Base-by-base conservation (phyloP, 2,888 invertebrate species). In the Drosophila nr. perissopoda region DNA sequence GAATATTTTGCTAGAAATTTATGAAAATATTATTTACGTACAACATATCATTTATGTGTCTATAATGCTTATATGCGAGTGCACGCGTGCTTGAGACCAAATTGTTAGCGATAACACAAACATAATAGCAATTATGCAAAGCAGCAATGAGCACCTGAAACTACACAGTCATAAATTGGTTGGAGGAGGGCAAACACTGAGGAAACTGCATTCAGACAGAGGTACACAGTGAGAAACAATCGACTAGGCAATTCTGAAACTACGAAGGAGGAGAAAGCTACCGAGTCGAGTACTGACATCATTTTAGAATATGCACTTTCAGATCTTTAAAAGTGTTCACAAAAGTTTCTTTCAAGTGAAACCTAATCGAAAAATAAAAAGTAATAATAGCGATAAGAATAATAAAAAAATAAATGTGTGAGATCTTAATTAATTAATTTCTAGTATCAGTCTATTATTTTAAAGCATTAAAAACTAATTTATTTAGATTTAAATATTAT, bases 91-190 rank as follows among this genome's bases (percentile, higher is more conserved):
- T 70, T 62, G 53, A 57, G 63, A 63, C 52, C 49, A 72, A 82
- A 82, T 83, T 82, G 61, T 70, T 70, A 70, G 69, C 70, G 70
- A 71, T 78, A 74, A 56, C 60, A 61, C 74, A 83, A 88, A 83
- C 83, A 88, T 82, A 83, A 86, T 82, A 77, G 68, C 81, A 88
- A 86, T 88, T 88, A 88, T 86, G 86, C 85, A 70, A 75, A 83
- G 70, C 57, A 69, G 76, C 62, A 66, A 40, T 2, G 29, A 63
- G 58, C 76, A 83, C 79, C 83, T 81, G 68, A 68, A 79, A 79
- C 54, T 72, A 67, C 66, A 77, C 21, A 64, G 11, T 40, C 6
- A 18, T 13, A 42, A n/a, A n/a, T 16, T 16, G 53, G 46, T 25
- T 46, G 25, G 16, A n/a, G 16, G 11, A 27, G 18, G 67, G 4